phyloP scores from a whole-genome alignment of 2,888 invertebrate species.

The Pinctada fucata region DNA sequence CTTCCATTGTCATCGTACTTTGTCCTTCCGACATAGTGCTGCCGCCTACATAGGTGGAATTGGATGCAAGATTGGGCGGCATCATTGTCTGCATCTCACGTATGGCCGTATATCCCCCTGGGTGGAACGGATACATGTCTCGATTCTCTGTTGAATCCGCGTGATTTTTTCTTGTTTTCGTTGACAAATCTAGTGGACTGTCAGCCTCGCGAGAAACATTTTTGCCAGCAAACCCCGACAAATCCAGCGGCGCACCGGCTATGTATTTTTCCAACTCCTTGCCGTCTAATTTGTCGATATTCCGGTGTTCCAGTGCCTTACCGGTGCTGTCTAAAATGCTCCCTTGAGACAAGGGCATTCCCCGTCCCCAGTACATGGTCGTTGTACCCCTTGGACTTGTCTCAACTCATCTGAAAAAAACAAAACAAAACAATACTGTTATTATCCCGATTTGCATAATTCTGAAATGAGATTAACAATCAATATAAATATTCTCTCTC shows the following conservation, averaged over 20 bases:
- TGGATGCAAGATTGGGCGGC: background rate
- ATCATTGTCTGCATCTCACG: background rate
- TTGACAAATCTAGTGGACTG: conserved; percentile 62
- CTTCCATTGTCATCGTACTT: background rate
- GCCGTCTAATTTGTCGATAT: conserved; percentile 18
- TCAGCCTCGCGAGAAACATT: conserved; percentile 49
- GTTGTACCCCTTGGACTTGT: no score
- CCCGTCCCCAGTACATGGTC: background rate
- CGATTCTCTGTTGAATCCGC: conserved; percentile 53
- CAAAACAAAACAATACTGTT: no score
- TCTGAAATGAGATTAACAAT: no score
- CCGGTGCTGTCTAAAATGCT: conserved; percentile 11
- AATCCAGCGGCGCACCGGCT: conserved; percentile 49
- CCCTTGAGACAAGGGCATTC: background rate
- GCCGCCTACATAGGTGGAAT: background rate
- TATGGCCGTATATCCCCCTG: background rate
- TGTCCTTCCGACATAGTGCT: background rate
- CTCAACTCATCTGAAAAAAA: no score
- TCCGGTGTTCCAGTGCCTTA: conserved; percentile 13
- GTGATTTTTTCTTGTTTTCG: conserved; percentile 58
- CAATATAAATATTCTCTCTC: no score
- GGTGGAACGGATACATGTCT: background rate
- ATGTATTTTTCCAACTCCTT: conserved; percentile 24
- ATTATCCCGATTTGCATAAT: no score
- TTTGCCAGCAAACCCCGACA: conserved; percentile 43